These are phyloP conservation scores for Zoanthus gigantus DNA, from an alignment of 92 coral and sea anemone species.

Conservation along the genomic window DNA sequence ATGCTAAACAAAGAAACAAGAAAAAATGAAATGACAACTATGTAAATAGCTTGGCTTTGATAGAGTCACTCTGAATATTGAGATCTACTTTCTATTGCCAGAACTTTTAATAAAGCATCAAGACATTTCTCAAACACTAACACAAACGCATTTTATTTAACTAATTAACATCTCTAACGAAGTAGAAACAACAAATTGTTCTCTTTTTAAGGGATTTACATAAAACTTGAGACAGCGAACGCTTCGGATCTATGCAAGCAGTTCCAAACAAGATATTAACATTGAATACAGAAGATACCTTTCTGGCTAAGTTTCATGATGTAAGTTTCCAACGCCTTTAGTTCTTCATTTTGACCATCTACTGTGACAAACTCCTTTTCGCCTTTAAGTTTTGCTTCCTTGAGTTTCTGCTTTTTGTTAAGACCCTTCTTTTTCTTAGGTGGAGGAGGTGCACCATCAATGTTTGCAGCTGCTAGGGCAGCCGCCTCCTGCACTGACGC, in stretches of 20 bases:
- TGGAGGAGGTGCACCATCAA: constrained; percentile 73
- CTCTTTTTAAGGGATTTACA: too few relatives aligned
- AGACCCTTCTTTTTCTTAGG: constrained; percentile 79
- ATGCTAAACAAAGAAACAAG: too few relatives aligned
- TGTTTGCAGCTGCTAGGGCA: constrained; percentile 80
- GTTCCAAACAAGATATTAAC: too few relatives aligned
- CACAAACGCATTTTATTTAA: too few relatives aligned
- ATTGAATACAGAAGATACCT: constrained; percentile 52
- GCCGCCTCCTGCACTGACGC: constrained; percentile 81
- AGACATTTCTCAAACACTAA: too few relatives aligned
- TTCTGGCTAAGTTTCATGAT: constrained; percentile 80
- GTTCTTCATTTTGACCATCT: constrained; percentile 84
- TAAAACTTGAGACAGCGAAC: too few relatives aligned
- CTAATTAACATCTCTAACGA: too few relatives aligned
- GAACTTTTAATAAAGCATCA: not conserved
- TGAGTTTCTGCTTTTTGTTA: constrained; percentile 62
- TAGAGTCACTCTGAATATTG: too few relatives aligned
- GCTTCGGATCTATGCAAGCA: not conserved
- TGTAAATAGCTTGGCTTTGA: too few relatives aligned
- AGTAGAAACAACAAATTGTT: too few relatives aligned
- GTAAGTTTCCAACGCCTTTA: constrained; percentile 83
- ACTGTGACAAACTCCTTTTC: constrained; percentile 76
- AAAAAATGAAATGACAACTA: too few relatives aligned
- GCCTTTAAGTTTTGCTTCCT: constrained; percentile 64
- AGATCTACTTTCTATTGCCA: too few relatives aligned